A percentile compares a stretch with the other conserved stretches of the same genome.
phyloP scores from a whole-genome alignment of 2,797 vertebrate species.

The Moxostoma hubbsi region DNA sequence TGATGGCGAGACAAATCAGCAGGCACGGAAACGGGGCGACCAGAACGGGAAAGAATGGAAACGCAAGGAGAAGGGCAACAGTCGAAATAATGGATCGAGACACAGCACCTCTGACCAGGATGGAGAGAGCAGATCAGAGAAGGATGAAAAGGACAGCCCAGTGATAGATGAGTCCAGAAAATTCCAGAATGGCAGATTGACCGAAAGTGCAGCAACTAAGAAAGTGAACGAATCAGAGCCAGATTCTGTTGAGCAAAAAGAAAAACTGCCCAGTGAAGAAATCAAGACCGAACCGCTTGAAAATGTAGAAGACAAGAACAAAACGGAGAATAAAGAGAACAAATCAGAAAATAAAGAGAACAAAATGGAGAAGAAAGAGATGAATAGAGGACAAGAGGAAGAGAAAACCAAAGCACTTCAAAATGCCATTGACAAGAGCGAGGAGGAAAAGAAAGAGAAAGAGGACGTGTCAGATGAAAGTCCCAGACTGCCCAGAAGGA shows the following conservation, averaged over 20 bases:
- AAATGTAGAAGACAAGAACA: background rate
- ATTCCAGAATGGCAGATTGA: background rate
- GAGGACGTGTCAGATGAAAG: slow-evolving; percentile 54
- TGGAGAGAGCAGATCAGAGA: slow-evolving; percentile 70
- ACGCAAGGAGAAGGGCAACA: slow-evolving; percentile 51
- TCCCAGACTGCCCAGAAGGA: slow-evolving; percentile 65
- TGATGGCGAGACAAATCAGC: slow-evolving; percentile 33
- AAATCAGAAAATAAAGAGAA: slow-evolving; percentile 3
- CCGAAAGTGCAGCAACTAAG: background rate
- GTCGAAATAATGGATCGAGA: slow-evolving; percentile 62
- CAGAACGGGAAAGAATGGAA: slow-evolving; percentile 50
- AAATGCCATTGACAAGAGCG: slow-evolving; percentile 35
- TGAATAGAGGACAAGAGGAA: slow-evolving; percentile 18
- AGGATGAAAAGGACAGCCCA: slow-evolving; percentile 32
- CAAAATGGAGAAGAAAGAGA: background rate
- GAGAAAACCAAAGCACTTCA: slow-evolving; percentile 19
- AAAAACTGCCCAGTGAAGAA: slow-evolving; percentile 2
- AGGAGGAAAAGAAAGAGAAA: slow-evolving; percentile 43
- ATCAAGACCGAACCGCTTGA: background rate
- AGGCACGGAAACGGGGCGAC: slow-evolving; percentile 44
- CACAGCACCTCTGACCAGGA: slow-evolving; percentile 71
- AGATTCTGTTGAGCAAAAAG: background rate
- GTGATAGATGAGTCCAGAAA: slow-evolving; percentile 18
- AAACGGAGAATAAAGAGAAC: background rate
- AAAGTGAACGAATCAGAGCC: slow-evolving; percentile 3